These are phyloP conservation scores for Drepanosiphum platanoidis DNA, from an alignment of 2,888 invertebrate genomes.

Conservation along the genomic window DNA sequence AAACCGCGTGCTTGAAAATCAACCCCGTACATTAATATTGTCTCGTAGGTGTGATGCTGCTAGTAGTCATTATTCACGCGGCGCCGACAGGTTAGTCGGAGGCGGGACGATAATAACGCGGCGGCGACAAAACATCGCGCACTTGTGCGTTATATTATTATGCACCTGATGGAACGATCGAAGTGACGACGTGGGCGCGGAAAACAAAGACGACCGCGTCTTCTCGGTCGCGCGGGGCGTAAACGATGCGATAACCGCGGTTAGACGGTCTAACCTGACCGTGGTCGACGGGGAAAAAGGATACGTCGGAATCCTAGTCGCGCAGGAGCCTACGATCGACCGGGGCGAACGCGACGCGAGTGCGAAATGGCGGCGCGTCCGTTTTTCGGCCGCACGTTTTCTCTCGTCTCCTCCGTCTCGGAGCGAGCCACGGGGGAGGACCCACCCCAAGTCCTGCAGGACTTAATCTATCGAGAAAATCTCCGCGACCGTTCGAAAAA, in stretches of 20 bases:
- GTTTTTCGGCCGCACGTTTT: not conserved
- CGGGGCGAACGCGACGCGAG: not conserved
- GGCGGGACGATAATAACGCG: not conserved
- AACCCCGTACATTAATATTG: too few relatives aligned
- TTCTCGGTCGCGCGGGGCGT: not conserved
- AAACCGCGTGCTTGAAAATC: too few relatives aligned
- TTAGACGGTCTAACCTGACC: too few relatives aligned
- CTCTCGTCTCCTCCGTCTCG: too few relatives aligned
- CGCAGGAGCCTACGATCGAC: slow-evolving; percentile 4
- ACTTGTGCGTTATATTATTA: too few relatives aligned
- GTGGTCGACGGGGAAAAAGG: not conserved
- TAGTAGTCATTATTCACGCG: not conserved
- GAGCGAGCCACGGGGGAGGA: too few relatives aligned
- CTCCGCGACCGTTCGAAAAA: too few relatives aligned
- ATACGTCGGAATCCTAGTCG: not conserved
- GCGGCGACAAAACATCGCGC: too few relatives aligned
- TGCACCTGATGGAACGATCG: not conserved
- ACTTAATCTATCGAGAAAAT: too few relatives aligned
- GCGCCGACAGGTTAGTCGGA: not conserved
- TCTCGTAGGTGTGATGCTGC: too few relatives aligned
- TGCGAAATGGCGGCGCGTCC: not conserved
- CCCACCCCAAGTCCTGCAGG: too few relatives aligned
- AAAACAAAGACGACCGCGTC: not conserved
- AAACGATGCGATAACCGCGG: not conserved
- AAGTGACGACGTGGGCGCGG: not conserved